Evolutionary conservation across 2,113 vertebrate species (phyloP).

Genomic region (Cyanoderma ruficeps): DNA sequence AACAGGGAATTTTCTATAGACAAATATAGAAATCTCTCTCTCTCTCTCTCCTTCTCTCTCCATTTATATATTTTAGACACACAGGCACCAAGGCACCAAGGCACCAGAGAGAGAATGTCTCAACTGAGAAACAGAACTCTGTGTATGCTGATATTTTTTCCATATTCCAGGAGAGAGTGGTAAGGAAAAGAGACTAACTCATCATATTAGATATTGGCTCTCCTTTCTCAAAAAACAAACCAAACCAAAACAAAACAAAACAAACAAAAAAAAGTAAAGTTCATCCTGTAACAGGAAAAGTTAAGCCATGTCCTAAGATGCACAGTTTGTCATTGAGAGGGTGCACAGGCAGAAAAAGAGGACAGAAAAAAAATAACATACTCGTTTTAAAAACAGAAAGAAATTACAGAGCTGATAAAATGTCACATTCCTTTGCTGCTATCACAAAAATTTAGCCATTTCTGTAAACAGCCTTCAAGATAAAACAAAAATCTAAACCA

Average conservation of each 20-base stretch:
- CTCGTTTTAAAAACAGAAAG: not conserved
- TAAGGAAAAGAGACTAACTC: not conserved
- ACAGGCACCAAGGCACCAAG: not conserved
- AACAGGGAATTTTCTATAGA: slow-evolving; percentile 10
- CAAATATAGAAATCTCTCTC: not conserved
- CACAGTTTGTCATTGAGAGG: not conserved
- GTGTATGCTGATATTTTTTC: not conserved
- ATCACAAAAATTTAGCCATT: not conserved
- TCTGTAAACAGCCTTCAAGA: not conserved
- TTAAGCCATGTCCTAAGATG: not conserved
- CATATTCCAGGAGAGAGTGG: not conserved
- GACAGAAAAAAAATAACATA: not conserved
- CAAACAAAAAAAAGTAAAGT: not conserved
- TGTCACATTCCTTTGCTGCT: not conserved
- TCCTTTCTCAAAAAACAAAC: not conserved
- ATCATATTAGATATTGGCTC: not conserved
- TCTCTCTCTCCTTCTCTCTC: rapidly evolving
- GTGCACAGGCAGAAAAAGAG: not conserved
- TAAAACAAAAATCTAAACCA: slow-evolving; percentile 14
- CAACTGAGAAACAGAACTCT: slow-evolving; percentile 16
- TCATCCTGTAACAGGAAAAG: slow-evolving; percentile 43
- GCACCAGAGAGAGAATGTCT: not conserved
- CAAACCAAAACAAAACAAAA: too few species aligned
- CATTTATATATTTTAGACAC: not conserved
- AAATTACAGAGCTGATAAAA: slow-evolving; percentile 11